phyloP scores from a whole-genome alignment of 2,888 invertebrate species.

The Zeuzera pyrina region DNA sequence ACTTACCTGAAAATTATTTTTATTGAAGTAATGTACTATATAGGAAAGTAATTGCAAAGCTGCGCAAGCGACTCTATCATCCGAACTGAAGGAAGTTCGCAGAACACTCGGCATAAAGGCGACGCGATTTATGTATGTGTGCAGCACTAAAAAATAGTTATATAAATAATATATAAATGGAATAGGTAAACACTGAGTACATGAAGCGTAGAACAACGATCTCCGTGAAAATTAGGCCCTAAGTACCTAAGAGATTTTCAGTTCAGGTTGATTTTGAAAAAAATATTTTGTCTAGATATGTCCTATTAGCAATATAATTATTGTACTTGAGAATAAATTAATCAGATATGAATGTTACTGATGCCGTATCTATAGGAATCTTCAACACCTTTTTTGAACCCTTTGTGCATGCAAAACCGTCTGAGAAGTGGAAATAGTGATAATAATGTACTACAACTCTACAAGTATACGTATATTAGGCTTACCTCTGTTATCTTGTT shows the following conservation, averaged over 20 bases:
- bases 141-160: constrained; percentile 30
- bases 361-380: too few species aligned
- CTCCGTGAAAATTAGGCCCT: not conserved
- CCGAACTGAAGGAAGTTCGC: constrained; percentile 28
- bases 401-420: too few species aligned
- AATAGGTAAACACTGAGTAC: not conserved
- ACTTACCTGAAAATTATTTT: constrained; percentile 45
- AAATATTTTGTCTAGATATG: too few species aligned
- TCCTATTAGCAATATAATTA: too few species aligned
- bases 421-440: too few species aligned
- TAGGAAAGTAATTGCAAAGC: constrained; percentile 49
- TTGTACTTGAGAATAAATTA: too few species aligned
- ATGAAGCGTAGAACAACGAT: too few species aligned
- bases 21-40: constrained; percentile 44
- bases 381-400: too few species aligned
- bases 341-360: too few species aligned
- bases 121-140: constrained; percentile 41
- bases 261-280: not conserved
- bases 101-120: constrained; percentile 44
- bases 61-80: constrained; percentile 46
- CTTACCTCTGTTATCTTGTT: constrained; percentile 51
- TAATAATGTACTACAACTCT: too few species aligned
- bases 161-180: not conserved
- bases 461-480: too few species aligned
- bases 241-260: not conserved